A percentile compares a stretch with the other conserved stretches of the same genome.
These are phyloP conservation scores for Cerceris ruficornis DNA, from an alignment of 2,888 invertebrate genomes.

Conservation along the genomic window DNA sequence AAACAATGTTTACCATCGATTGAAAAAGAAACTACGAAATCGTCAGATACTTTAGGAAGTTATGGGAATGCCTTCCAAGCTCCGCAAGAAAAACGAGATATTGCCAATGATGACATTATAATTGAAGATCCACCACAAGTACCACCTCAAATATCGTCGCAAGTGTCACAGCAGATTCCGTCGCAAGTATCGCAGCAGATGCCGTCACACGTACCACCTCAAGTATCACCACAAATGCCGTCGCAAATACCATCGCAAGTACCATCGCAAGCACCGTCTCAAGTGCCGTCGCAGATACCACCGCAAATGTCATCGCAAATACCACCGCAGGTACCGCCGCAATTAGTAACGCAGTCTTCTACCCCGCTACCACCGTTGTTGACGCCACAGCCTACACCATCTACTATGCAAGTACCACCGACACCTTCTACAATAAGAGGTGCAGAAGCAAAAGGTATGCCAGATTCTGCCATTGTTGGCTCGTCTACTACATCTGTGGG, in stretches of 20 bases:
- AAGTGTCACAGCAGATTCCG: slow-evolving; percentile 26
- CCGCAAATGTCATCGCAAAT: slow-evolving; percentile 37
- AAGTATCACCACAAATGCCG: slow-evolving; percentile 23
- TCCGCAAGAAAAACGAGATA: slow-evolving; percentile 69
- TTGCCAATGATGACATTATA: slow-evolving; percentile 68
- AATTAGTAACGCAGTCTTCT: slow-evolving; percentile 34
- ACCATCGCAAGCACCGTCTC: slow-evolving; percentile 34
- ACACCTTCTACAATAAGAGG: slow-evolving; percentile 50
- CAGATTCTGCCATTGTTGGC: slow-evolving; percentile 41
- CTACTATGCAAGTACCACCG: slow-evolving; percentile 51
- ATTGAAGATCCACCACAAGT: slow-evolving; percentile 64
- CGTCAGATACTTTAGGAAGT: slow-evolving; percentile 61
- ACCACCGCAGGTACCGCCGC: slow-evolving; percentile 31
- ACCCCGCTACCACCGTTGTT: slow-evolving; percentile 38
- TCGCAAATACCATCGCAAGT: slow-evolving; percentile 29
- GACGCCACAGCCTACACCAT: slow-evolving; percentile 44
- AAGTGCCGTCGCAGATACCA: slow-evolving; percentile 40
- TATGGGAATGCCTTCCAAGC: slow-evolving; percentile 63
- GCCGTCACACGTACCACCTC: slow-evolving; percentile 26
- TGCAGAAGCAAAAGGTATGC: slow-evolving; percentile 54
- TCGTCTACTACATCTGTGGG: slow-evolving; percentile 49
- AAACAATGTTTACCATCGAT: slow-evolving; percentile 58
- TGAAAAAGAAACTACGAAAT: slow-evolving; percentile 59
- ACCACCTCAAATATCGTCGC: slow-evolving; percentile 41
- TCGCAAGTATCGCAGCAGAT: slow-evolving; percentile 23